Evolutionary conservation across 2,888 invertebrate genomes (phyloP), one percentile per base, ranked within the genome.

Genomic region (Drosophila rellima): DNA sequence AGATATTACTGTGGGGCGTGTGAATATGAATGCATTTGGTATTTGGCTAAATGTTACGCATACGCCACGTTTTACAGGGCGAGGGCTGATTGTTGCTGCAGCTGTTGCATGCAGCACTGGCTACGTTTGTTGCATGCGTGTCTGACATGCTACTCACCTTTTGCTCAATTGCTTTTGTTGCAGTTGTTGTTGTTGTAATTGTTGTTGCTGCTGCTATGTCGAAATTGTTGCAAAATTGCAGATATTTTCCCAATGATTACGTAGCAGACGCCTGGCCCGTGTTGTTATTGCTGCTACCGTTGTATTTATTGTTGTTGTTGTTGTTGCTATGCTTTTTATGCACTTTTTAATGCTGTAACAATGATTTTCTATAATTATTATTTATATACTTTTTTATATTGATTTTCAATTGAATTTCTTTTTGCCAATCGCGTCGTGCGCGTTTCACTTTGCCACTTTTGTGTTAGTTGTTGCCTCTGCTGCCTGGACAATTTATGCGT

Each of bases 161-260:
- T 84, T 84, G 88, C 78, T 85, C 84, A 85, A 88, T 85, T 89
- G 87, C 72, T 88, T 87, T 72, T 80, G 78, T 68, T 85, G 70
- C 59, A 56, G 61, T 23, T 37, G 60, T 18, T 42, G 61, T 31
- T 20, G 51, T 31, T 59, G 64, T 62, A 62, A 59, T 60, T 71
- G 59, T 23, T 67, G 70, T 20, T 74, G 70, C 44, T 70, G 62
- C 37, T 66, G 80, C 54, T 71, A 59, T 88, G 88, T 82, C 59
- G 88, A 84, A 84, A 84, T 82, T 88, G 80, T 84, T 86, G 83
- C 83, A 84, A 84, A 87, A 80, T 74, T 81, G 80, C 76, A 62
- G 80, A 81, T 80, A 83, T 88, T 86, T 86, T 88, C 81, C 81
- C 88, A 86, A 84, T 77, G 87, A 86, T 88, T 88, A 81, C 83